Evolutionary conservation across 2,113 vertebrate genomes (phyloP).

Genomic region (Alaudala cheleensis): DNA sequence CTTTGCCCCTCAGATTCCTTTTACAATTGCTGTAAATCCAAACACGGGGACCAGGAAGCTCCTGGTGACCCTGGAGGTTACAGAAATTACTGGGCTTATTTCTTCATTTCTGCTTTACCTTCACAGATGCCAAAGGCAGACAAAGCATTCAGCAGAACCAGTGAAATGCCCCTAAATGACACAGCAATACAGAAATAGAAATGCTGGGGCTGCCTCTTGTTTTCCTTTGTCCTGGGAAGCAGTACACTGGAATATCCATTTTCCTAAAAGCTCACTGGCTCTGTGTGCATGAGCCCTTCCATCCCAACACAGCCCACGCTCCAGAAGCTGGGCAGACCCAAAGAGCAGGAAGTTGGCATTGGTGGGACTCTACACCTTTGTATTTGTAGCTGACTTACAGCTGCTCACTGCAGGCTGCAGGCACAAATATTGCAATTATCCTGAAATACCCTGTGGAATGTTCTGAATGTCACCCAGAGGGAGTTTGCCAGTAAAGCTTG

Average conservation of each 20-base stretch:
- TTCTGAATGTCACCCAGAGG: neutral
- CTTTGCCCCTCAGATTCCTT: neutral
- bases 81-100: neutral
- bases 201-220: neutral
- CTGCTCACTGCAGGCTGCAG: neutral
- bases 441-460: fast-evolving
- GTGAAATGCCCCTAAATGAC: neutral
- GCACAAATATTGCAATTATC: neutral
- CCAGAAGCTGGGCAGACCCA: neutral
- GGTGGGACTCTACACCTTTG: neutral
- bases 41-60: neutral
- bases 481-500: neutral
- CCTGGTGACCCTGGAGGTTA: neutral
- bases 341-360: neutral
- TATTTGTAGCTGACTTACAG: neutral
- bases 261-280: neutral
- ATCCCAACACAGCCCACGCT: fast-evolving
- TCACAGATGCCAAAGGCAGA: neutral
- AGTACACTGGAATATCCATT: neutral
- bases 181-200: neutral
- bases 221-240: neutral
- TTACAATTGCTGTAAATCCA: neutral
- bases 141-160: constrained; percentile 8
- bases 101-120: neutral
- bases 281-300: neutral